Evolutionary conservation across 2,888 invertebrate species (phyloP), one percentile per base, ranked within the genome.

Genomic region (Elysia crispata): DNA sequence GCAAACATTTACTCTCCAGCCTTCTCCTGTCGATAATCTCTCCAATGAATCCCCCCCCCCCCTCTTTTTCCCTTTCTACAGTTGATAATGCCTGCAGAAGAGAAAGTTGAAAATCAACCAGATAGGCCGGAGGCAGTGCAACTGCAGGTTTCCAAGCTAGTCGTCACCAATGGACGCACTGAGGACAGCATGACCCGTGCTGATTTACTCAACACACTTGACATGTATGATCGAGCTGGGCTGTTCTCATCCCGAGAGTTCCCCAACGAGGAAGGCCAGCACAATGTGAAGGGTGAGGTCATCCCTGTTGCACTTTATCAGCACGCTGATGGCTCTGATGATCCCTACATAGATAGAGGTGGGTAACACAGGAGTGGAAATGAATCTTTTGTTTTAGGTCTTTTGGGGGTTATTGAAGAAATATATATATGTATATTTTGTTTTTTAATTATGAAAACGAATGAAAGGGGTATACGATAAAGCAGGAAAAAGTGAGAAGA

Each of bases 51-150:
- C 41, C 3, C 41, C 41, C 3, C 41, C 41, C 41, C 41, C 41
- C 41, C 11, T 41, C 41, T 41, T 41, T 41, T 41, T 11, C 41
- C 3, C 41, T 41, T 41, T 41, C 41, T 93, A 30, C 91, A 96
- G 96, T 90, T 96, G 84, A 94, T 96, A 60, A 94, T 96, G 87
- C 97, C 97, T 92, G 95, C 96, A 41, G 94, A 95, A 49, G 91
- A 94, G 13, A 96, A 86, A 57, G 84, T 86, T 0, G 87, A 96
- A 85, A 95, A 95, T 88, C 94, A 95, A 1, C 95, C 97, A 96
- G 92, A 98, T 92, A 94, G 97, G 31, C 98, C 98, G 0, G 95
- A 95, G 88, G 95, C 96, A 41, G 93, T 98, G 85, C 97, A 97
- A 89, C 93, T 97, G 50, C 96, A 96, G 92, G 95, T 96, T 0